Base-by-base conservation (phyloP, 2,797 vertebrate genomes). In the Oreochromis grahami region DNA sequence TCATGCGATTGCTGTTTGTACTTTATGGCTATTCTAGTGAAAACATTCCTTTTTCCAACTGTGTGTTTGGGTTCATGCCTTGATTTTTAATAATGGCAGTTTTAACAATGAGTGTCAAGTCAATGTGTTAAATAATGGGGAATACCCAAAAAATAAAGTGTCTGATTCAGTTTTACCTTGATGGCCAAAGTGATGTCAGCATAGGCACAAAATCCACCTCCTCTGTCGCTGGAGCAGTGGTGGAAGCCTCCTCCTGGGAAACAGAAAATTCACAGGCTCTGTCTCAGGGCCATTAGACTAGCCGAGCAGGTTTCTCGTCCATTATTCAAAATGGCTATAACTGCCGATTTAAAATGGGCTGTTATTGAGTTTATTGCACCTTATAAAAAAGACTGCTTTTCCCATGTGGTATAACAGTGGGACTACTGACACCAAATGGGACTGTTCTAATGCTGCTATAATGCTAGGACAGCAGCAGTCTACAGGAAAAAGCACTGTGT, bases 171-270 rank as follows among this genome's bases (percentile, higher is more conserved):
- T 36, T 90, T 87, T 94, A 99, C 98, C 97, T 98, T 99, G 93
- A 99, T 97, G 87, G 98, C 93, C 76, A 99, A 94, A 0, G 98
- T 98, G 89, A 99, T 99, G 93, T 99, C 98, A 3, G 98, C 98
- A 0, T 98, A 99, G 4, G 97, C 98, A 87, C 98, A 99, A 91
- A 99, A 99, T 74, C 98, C 98, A 80, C 98, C 98, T n/a, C 98
- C 98, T 83, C 94, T 97, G 91, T 99, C 97, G 19, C 98, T 95
- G 78, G 97, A 99, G 91, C 98, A 99, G 91, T 99, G 98, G 93
- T 99, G 98, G 89, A 99, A 99, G n/a, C 98, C 98, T 17, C 98
- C 98, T 41, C 98, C 98, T 99, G 91, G 65, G 79, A 77, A 82
- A 50, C 17, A 88, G 77, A 89, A 83, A 86, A 79, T 76, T 53